Conservation (phyloP, 2,797 vertebrate genomes). For the Typhlichthys eigenmanni region DNA sequence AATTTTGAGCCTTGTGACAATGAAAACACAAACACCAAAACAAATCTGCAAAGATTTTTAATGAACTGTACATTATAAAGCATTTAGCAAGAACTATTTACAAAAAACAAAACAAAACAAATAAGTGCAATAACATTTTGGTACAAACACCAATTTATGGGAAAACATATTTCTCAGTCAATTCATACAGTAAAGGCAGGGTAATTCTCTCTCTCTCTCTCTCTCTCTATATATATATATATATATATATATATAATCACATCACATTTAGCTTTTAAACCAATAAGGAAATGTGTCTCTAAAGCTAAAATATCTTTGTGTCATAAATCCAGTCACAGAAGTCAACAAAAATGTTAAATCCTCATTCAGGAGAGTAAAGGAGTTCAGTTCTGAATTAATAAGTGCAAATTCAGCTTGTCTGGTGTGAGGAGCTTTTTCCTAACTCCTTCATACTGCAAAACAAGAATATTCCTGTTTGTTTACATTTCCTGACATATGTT, state of each 20-base stretch:
- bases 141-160: constrained; percentile 29
- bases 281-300: constrained; percentile 8
- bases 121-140: constrained; percentile 59
- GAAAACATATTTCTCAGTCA: constrained; percentile 30
- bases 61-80: constrained; percentile 28
- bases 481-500: not conserved
- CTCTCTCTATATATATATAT: no score
- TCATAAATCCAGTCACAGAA: constrained; percentile 5
- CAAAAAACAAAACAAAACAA: constrained; percentile 38
- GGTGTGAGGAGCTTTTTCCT: constrained; percentile 16
- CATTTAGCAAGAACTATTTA: constrained; percentile 47
- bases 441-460: constrained; percentile 30
- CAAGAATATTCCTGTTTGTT: not conserved
- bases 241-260: no score
- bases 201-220: no score
- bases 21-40: constrained; percentile 9
- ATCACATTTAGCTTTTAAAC: constrained; percentile 1
- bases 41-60: constrained; percentile 1
- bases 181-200: no score
- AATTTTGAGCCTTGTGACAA: constrained; percentile 6
- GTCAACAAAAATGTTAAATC: not conserved
- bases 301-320: constrained; percentile 11
- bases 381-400: constrained; percentile 17
- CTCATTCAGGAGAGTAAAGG: not conserved
- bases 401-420: constrained; percentile 38